Evolutionary conservation across 2,797 vertebrate species (phyloP).

Genomic region (Onychomys leucogaster): DNA sequence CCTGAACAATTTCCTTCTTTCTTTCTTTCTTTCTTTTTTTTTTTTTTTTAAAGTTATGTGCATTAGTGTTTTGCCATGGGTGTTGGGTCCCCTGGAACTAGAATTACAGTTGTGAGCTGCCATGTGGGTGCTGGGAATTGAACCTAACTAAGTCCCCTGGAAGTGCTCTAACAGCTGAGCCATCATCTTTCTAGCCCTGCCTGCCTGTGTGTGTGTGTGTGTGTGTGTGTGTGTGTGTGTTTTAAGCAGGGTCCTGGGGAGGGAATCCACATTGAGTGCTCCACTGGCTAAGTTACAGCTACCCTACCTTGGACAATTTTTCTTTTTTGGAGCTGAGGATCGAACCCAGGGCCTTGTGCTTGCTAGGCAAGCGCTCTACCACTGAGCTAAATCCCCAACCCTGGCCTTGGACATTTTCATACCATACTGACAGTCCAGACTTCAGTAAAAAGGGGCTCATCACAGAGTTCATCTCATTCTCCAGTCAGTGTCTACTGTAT

Average conservation of each 20-base stretch:
- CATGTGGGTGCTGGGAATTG: background rate
- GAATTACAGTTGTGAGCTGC: background rate
- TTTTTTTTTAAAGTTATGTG: background rate
- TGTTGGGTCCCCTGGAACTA: background rate
- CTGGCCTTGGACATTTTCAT: background rate
- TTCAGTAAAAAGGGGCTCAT: background rate
- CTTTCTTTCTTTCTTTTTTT: background rate
- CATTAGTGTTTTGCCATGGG: background rate
- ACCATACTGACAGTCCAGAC: background rate
- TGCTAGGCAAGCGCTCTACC: no score
- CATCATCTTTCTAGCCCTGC: background rate
- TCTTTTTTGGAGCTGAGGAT: no score
- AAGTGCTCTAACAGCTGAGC: background rate
- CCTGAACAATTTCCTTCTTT: background rate
- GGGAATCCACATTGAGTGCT: background rate
- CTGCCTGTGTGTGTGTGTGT: no score
- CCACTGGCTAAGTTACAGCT: background rate
- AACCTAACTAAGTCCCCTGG: background rate
- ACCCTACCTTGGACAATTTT: background rate
- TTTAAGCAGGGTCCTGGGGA: background rate
- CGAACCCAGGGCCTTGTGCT: no score
- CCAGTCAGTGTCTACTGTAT: background rate
- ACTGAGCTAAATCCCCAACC: no score
- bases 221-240: no score
- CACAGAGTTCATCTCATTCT: background rate